phyloP scores from a whole-genome alignment of 2,888 invertebrate genomes.

The Lagria hirta region DNA sequence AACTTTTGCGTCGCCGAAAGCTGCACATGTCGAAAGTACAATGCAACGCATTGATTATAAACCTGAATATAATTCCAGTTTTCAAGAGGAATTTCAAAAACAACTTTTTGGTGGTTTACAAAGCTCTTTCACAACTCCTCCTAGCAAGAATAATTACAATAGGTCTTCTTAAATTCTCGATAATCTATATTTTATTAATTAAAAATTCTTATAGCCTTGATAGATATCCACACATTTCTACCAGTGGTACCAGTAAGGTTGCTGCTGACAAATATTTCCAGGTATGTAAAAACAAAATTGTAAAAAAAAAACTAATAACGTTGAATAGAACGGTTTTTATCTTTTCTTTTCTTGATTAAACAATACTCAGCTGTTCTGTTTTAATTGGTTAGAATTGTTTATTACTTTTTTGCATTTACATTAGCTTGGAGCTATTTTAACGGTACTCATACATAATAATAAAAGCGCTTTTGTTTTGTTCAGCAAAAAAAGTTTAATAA shows the following conservation, averaged over 20 bases:
- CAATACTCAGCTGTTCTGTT: neutral
- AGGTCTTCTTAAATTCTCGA: constrained; percentile 44
- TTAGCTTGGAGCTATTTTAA: too few species aligned
- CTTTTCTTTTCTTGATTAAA: too few species aligned
- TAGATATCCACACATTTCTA: constrained; percentile 33
- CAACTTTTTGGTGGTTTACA: constrained; percentile 47
- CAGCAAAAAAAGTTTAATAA: too few species aligned
- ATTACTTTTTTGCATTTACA: too few species aligned
- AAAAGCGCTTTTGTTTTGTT: too few species aligned
- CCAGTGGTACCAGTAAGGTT: constrained; percentile 27
- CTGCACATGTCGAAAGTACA: constrained; percentile 22
- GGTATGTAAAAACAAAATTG: too few species aligned
- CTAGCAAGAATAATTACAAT: constrained; percentile 47
- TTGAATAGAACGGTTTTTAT: too few species aligned
- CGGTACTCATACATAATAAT: too few species aligned
- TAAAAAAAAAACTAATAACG: too few species aligned
- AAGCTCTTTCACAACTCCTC: too few species aligned
- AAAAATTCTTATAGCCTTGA: constrained; percentile 29
- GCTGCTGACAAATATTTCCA: constrained; percentile 38
- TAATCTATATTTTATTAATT: neutral
- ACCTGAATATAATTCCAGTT: constrained; percentile 37
- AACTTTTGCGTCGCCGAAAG: constrained; percentile 43
- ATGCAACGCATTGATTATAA: constrained; percentile 27
- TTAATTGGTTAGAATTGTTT: too few species aligned
- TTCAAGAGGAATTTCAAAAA: constrained; percentile 53